phyloP scores from a whole-genome alignment of 2,888 invertebrate species.

The Conus canariensis region DNA sequence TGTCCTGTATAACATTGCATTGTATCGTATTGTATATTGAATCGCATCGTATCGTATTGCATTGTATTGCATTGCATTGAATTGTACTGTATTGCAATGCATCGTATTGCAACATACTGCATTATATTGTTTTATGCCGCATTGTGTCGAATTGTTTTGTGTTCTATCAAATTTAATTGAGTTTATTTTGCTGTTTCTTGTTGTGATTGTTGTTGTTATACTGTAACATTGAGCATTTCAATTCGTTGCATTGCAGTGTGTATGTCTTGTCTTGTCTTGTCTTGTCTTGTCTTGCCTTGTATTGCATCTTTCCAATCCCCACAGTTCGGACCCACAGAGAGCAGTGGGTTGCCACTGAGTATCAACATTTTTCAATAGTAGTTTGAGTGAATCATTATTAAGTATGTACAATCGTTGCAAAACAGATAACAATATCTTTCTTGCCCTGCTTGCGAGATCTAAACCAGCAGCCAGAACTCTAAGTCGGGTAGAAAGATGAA shows the following conservation, averaged over 20 bases:
- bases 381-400: no score
- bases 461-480: no score
- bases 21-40: not conserved
- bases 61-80: not conserved
- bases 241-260: not conserved
- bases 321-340: no score
- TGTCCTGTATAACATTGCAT: not conserved
- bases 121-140: not conserved
- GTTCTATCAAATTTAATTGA: not conserved
- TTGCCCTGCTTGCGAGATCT: not conserved
- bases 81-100: not conserved
- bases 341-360: no score
- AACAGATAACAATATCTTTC: not conserved
- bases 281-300: not conserved
- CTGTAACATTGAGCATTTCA: not conserved
- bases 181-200: not conserved
- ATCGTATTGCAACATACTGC: not conserved
- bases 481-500: no score
- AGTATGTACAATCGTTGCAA: not conserved
- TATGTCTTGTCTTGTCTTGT: not conserved
- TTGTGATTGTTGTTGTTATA: not conserved
- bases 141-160: not conserved
- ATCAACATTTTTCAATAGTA: no score
- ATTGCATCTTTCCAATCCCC: not conserved
- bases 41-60: not conserved